Base-by-base conservation (phyloP, 2,888 invertebrate genomes). In the Zelleria hepariella region DNA sequence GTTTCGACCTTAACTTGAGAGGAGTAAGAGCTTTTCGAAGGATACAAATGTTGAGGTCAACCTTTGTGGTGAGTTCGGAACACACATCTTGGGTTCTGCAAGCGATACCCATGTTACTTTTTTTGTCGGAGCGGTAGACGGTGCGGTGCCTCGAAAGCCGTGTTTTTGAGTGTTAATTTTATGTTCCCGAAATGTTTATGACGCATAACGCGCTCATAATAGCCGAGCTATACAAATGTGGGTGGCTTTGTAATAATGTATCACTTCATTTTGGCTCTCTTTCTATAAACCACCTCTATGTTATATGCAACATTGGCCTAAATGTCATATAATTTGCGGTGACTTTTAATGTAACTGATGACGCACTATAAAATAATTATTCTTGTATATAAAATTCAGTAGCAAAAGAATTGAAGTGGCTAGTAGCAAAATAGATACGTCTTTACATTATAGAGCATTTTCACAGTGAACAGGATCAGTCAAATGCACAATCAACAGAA, bases 171-270 rank as follows among this genome's bases (percentile, higher is more conserved):
- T 86, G 88, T 88, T 87, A 86, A 87, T 86, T 88, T 88, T 85
- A 87, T 85, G 86, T 87, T 86, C 79, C 82, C 81, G 86, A 87
- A 87, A 86, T 86, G 86, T 87, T 88, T 87, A 87, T 87, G 87
- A 86, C 81, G 82, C 86, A 86, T 88, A 86, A 86, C 85, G 83
- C 76, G 80, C 75, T 77, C 80, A 75, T 84, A 85, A 87, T 84
- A 82, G 82, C 80, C 76, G 71, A 65, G 73, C 84, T 81, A 85
- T 85, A 86, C 82, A 86, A 86, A 87, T 86, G 86, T 86, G 87
- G 86, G 87, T 87, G 87, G 82, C 68, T 83, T 81, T 73, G 71
- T 76, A 71, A 74, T 82, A 80, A 81, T 77, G 74, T 83, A 85
- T 85, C 81, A 82, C 84, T 86, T 86, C 75, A 85, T 87, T 84